Conservation (phyloP, 2,888 invertebrate species). For the Poecilus cupreus region DNA sequence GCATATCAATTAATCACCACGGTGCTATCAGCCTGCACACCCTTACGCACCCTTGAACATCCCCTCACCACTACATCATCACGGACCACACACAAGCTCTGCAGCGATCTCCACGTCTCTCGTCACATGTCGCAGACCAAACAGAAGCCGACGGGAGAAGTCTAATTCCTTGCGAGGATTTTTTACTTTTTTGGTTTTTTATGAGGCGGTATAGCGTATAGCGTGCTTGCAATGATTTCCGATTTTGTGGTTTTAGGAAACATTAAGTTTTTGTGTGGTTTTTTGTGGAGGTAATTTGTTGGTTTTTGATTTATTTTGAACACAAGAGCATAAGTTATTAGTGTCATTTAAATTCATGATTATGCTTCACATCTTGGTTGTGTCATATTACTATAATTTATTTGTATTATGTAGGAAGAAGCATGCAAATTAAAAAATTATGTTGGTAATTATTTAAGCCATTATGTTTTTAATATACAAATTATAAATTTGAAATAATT, state of each 20-base stretch:
- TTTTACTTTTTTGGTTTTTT: conserved; percentile 2
- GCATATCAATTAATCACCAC: conserved; percentile 35
- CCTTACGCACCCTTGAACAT: neutral
- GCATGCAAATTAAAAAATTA: too few relatives aligned
- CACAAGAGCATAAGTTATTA: too few relatives aligned
- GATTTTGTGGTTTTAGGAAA: conserved; percentile 49
- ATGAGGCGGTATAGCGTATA: neutral
- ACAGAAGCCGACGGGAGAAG: conserved; percentile 23
- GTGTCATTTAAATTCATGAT: too few relatives aligned
- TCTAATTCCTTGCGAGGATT: neutral
- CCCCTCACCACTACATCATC: neutral
- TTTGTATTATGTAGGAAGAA: too few relatives aligned
- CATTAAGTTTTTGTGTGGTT: conserved; percentile 30
- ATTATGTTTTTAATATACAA: too few relatives aligned
- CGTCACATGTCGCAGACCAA: conserved; percentile 21
- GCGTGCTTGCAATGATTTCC: conserved; percentile 39
- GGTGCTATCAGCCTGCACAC: conserved; percentile 1
- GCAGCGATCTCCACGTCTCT: neutral
- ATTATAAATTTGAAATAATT: too few relatives aligned
- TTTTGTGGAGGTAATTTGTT: conserved; percentile 40
- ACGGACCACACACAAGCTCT: conserved; percentile 9
- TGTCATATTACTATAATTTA: too few relatives aligned
- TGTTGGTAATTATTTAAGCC: too few relatives aligned
- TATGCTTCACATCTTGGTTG: too few relatives aligned
- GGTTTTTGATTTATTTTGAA: conserved; percentile 1